Base-by-base conservation (phyloP, 1,140 invertebrate species). In the Apis laboriosa region DNA sequence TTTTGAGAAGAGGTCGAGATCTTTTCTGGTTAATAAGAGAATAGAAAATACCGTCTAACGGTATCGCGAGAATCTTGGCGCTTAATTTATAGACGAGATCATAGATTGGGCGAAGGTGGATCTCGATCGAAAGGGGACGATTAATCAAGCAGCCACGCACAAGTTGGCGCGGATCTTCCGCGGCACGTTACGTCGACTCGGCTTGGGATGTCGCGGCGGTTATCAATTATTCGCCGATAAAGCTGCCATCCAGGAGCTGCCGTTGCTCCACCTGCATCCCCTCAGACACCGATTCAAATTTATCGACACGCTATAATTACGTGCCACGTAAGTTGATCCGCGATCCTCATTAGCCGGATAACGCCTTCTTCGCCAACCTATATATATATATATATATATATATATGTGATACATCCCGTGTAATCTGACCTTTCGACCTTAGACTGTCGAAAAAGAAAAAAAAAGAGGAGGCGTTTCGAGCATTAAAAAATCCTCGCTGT, bases 261-360 rank as follows among this genome's bases (percentile, higher is more conserved):
- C 64, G 74, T 17, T 43, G 63, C 13, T 58, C 63, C 73, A 55
- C 63, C 60, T 72, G 49, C 34, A 34, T 61, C 68, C 74, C 80
- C 84, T 77, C 66, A 24, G 53, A 24, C 73, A 72, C 81, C 88
- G 88, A 92, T 92, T 90, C 90, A 91, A 92, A 93, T 93, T 93
- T 92, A 92, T 92, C 83, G 91, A 92, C 90, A 90, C 86, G 84
- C 89, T 85, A 90, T 92, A 92, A 93, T 93, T 92, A 91, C 91
- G 89, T 82, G 90, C 90, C 89, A 91, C 84, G 80, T 43, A 86
- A 83, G 66, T 82, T 80, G n/a, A n/a, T n/a, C n/a, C n/a, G n/a
- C n/a, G 86, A 86, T 88, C 76, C 82, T 82, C 86, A 84, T 89
- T 89, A 87, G 77, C 74, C 49, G 75, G 53, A 60, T 55, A n/a